A percentile compares a stretch with the other conserved stretches of the same genome.
These are phyloP conservation scores for Crotophaga sulcirostris DNA, from an alignment of 2,113 vertebrate species.

Conservation along the genomic window DNA sequence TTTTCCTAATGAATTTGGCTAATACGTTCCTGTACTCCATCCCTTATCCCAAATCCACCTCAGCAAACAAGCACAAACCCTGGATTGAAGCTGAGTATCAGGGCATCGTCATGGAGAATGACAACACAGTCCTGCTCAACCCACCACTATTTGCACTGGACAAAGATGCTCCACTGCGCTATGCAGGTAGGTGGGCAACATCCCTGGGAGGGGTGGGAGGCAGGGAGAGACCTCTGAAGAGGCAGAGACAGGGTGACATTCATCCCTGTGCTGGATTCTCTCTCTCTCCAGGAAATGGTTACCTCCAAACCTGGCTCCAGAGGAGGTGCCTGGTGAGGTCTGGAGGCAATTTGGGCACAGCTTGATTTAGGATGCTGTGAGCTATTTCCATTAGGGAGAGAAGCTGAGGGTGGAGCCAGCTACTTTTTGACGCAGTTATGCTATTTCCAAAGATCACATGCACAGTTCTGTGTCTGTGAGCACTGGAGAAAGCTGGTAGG, in stretches of 20 bases:
- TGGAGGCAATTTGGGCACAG: neutral
- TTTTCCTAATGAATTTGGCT: neutral
- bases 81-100: conserved; percentile 99
- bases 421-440: conserved; percentile 62
- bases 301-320: neutral
- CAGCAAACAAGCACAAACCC: conserved; percentile 99
- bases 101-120: conserved; percentile 98
- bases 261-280: neutral
- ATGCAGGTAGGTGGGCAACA: conserved; percentile 82
- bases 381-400: conserved; percentile 1
- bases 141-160: conserved; percentile 96
- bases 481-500: neutral
- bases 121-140: conserved; percentile 96
- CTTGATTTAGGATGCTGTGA: conserved; percentile 39
- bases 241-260: neutral
- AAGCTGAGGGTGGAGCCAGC: conserved; percentile 47
- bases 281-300: neutral
- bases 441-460: conserved; percentile 60
- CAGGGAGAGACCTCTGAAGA: neutral
- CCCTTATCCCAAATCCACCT: neutral
- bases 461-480: neutral
- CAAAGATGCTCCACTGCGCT: conserved; percentile 95
- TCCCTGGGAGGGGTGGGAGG: neutral
- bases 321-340: neutral
- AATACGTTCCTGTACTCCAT: conserved; percentile 10